Base-by-base conservation (phyloP, 2,888 invertebrate genomes). In the Netelia virgata region DNA sequence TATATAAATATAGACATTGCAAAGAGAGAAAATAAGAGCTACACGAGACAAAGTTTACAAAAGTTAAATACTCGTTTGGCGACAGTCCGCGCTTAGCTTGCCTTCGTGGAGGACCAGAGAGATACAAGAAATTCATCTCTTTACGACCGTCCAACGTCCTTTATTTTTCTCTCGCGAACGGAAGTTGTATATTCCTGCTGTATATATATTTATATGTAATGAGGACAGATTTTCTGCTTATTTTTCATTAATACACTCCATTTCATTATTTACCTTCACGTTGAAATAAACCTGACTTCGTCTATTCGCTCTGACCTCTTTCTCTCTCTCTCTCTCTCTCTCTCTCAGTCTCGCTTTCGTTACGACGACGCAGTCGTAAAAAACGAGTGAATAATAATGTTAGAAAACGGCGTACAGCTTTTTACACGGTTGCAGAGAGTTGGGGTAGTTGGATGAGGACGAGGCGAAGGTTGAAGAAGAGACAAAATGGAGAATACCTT, bases 1-100 rank as follows among this genome's bases (percentile, higher is more conserved):
- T 36, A 36, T 28, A 28, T 28, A 28, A 3, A 36, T 36, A 36
- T 36, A 36, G 36, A 36, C 36, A 36, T 36, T 3, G 36, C 36
- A 36, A 36, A 36, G 36, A 36, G 36, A 36, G 36, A 36, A 36
- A 36, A 36, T 36, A 36, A 36, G 36, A 36, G 1, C 43, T 70
- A 69, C 64, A 73, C 69, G 81, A 63, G 28, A 23, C 61, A 74
- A 82, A 85, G 77, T 76, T 75, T 70, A 61, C 77, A 74, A 81
- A 75, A 81, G 84, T 84, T 82, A 78, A 84, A 78, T 82, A 82
- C 82, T 77, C 83, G 76, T 80, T 76, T 74, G 53, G 59, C 50
- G 79, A 74, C 69, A 55, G 57, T 53, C 53, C 59, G 8, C 59
- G 14, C 1, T 18, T 36, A 9, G 14, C 1, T 18, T 36, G 14